Conservation (phyloP, 2,797 vertebrate species). For the Parambassis ranga region DNA sequence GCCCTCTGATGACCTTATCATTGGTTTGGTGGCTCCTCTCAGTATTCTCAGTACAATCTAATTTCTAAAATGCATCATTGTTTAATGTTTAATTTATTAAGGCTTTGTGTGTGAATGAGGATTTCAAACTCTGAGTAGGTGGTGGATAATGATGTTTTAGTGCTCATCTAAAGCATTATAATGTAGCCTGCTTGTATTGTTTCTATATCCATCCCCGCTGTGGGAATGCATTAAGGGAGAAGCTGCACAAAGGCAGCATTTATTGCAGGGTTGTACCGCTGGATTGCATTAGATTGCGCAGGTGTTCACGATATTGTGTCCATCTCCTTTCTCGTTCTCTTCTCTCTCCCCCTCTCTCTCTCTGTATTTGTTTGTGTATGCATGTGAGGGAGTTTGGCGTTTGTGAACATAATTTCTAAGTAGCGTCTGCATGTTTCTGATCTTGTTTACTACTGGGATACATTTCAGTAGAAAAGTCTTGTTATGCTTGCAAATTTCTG, state of each 20-base stretch:
- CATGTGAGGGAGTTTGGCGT: neutral
- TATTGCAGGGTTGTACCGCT: slow-evolving; percentile 33
- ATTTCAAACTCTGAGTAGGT: neutral
- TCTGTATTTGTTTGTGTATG: slow-evolving; percentile 1
- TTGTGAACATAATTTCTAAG: slow-evolving; percentile 31
- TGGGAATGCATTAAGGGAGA: slow-evolving; percentile 1
- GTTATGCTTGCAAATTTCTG: slow-evolving; percentile 64
- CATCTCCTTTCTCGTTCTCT: no score
- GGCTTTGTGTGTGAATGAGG: neutral
- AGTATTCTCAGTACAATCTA: no score
- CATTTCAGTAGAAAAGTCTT: slow-evolving; percentile 51
- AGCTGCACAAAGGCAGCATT: slow-evolving; percentile 9
- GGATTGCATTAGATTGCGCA: slow-evolving; percentile 70
- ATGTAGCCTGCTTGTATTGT: neutral
- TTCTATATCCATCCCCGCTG: neutral
- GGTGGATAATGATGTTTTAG: neutral
- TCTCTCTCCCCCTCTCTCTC: no score
- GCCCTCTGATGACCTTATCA: no score
- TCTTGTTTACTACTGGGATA: slow-evolving; percentile 59
- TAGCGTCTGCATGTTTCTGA: slow-evolving; percentile 42
- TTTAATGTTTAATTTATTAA: neutral
- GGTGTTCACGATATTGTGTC: slow-evolving; percentile 54
- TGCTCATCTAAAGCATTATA: neutral
- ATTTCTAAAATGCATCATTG: neutral
- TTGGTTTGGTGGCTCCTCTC: no score